Evolutionary conservation across 2,888 invertebrate genomes (phyloP), one percentile per base, ranked within the genome.

Genomic region (Elgonia sp.): DNA sequence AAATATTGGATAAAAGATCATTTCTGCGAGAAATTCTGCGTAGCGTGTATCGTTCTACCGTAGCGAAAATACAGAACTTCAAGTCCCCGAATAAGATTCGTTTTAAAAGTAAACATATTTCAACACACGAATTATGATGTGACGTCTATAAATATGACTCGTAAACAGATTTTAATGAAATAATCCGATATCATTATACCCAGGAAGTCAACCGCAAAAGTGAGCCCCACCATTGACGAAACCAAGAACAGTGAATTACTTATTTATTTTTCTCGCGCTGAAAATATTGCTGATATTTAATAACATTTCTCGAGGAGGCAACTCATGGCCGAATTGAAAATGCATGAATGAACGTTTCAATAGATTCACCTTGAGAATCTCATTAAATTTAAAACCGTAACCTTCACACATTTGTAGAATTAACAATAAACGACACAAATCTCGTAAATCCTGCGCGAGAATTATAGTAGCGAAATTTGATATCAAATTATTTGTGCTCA

Each of bases 281-380:
- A 72, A 84, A 73, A 72, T 65, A 70, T 73, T 73, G 57, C 65
- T 65, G 39, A 72, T 82, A 79, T 87, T 82, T 73, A 79, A 86
- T 79, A 77, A 76, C 46, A 12, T 40, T 40, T 29, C 62, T 16
- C 65, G 75, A 83, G 21, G 57, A 84, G 46, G 76, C 20, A 39
- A 84, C 75, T 89, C 87, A 89, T 83, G 89, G 87, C 39, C 83
- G 39, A 82, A 82, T 89, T 89, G 85, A 88, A 84, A 84, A 85
- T 89, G 88, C 90, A 89, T 89, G 89, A 89, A 92, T 91, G 90
- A 91, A 92, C 91, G 84, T 92, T 92, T 90, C 90, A 90, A 88
- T 77, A 89, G 80, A 85, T 86, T 91, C 82, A 89, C 91, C 92
- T 91, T 92, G 91, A 88, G 87, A 90, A 89, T 90, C 89, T 90